Evolutionary conservation across 2,888 invertebrate genomes (phyloP).

Genomic region (Xestia c-nigrum): DNA sequence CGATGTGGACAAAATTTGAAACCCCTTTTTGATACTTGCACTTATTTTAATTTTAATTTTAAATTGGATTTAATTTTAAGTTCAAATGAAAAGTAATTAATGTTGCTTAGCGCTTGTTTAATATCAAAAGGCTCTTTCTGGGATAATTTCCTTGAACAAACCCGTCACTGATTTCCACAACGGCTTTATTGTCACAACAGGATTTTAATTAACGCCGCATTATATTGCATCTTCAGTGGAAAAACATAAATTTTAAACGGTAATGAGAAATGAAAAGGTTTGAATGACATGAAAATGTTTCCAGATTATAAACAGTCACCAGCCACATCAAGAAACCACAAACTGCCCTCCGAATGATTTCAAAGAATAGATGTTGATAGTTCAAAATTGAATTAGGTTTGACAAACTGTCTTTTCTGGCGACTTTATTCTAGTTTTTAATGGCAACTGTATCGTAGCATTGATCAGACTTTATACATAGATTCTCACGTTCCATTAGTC

Average conservation of each 20-base stretch:
- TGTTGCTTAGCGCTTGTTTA: not conserved
- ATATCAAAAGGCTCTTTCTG: constrained; percentile 6
- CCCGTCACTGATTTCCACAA: not conserved
- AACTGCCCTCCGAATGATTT: no score
- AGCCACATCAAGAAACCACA: no score
- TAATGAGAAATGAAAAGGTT: not conserved
- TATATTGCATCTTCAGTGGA: not conserved
- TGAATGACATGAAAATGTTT: not conserved
- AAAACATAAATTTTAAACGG: not conserved
- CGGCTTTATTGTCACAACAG: not conserved
- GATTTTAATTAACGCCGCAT: not conserved
- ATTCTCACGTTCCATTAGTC: not conserved
- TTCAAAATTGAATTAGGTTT: no score
- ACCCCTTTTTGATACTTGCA: no score
- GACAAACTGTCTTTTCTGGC: no score
- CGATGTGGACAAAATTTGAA: no score
- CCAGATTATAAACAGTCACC: not conserved
- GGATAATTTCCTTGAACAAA: not conserved
- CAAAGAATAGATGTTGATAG: no score
- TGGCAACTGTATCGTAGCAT: not conserved
- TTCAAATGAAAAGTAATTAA: constrained; percentile 21
- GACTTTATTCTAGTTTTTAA: no score
- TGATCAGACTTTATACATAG: not conserved
- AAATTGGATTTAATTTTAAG: constrained; percentile 23
- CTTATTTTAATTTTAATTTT: not conserved